Evolutionary conservation across 2,113 vertebrate species (phyloP), one percentile per base, ranked within the genome.

Genomic region (Nematolebias whitei): DNA sequence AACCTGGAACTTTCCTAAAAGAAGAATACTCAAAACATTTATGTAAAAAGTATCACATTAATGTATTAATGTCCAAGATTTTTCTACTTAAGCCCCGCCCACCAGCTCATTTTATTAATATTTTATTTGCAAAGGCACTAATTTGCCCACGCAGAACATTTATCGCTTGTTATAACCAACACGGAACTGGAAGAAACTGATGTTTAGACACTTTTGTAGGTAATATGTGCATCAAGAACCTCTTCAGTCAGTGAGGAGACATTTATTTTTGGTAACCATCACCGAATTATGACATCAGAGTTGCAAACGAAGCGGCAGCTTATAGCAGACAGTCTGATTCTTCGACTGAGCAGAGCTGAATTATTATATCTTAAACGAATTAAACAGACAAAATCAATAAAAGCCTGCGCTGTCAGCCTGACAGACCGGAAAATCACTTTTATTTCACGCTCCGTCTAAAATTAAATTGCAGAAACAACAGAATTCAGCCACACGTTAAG

Each of bases 341-440:
- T 66, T 76, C 61, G 45, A 70, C 59, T 54, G 45, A 76, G 52
- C 5, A 44, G 52, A 75, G 47, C 62, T 4, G 22, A 26, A 19
- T 29, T 68, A 39, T 83, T 86, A 71, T 74, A 73, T 80, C 22
- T 72, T 71, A 20, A 79, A 87, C 61, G 63, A 43, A 89, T 80
- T 79, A 78, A 71, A 79, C 74, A 48, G 24, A 44, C n/a, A 63
- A 79, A 89, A 86, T 87, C 84, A 85, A 85, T 90, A 84, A 76
- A 71, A 38, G 76, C 60, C 54, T 55, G 45, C 61, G n/a, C 55
- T 68, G 62, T 70, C 59, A 62, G 64, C 39, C 54, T 66, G 54
- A 41, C 70, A 70, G 80, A 72, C 47, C 24, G 32, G 70, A 87
- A 79, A 78, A 82, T 67, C 50, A 26, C 44, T 69, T 80, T 83